phyloP scores from a whole-genome alignment of 2,113 vertebrate species.

The Microtus pennsylvanicus region DNA sequence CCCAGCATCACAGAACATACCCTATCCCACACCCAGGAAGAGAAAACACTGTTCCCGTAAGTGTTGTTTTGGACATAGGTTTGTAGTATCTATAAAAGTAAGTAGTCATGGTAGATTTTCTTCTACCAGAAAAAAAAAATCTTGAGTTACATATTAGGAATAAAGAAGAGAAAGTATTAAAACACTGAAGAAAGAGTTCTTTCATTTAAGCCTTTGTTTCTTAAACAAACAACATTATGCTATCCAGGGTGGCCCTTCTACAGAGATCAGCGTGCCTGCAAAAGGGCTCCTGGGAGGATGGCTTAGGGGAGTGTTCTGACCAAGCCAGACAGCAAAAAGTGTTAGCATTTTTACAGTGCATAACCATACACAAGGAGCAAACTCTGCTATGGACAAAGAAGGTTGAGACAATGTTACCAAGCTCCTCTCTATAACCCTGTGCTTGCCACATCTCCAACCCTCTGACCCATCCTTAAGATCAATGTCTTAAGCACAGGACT shows the following conservation, averaged over 20 bases:
- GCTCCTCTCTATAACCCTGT: background rate
- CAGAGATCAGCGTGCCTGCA: fast-evolving
- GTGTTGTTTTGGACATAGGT: background rate
- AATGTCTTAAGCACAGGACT: background rate
- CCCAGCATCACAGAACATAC: background rate
- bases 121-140: background rate
- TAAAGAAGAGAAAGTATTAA: background rate
- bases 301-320: background rate
- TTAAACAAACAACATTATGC: background rate
- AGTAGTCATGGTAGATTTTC: background rate
- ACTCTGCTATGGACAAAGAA: background rate
- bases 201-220: background rate
- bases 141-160: background rate
- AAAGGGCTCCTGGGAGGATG: background rate
- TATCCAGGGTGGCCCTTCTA: fast-evolving
- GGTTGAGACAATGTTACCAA: background rate
- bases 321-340: background rate
- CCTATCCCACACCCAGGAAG: background rate
- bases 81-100: background rate
- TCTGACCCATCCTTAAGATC: background rate
- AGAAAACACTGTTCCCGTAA: background rate
- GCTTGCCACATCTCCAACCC: background rate
- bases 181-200: background rate
- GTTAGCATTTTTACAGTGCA: background rate
- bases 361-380: background rate